Percentiles rank a stretch among this genome's conserved stretches.
Conservation (phyloP, 2,113 vertebrate species). For the Motacilla alba region DNA sequence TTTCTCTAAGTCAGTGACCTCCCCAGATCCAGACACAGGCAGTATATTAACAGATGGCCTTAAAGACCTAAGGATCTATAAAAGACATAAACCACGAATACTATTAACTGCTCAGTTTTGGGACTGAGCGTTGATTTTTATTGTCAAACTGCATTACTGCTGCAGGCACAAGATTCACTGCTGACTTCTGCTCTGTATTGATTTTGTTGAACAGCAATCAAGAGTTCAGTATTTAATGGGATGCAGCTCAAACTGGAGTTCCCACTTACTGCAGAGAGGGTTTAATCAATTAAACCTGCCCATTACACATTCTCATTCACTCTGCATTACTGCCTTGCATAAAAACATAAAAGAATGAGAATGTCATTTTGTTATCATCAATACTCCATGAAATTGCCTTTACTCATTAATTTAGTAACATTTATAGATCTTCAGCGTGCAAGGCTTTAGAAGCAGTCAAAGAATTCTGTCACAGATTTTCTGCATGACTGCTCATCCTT, state of each 20-base stretch:
- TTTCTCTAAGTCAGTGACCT: neutral
- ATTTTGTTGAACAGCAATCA: conserved; percentile 1
- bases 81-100: neutral
- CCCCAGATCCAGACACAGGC: neutral
- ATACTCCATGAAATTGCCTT: neutral
- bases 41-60: neutral
- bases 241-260: neutral
- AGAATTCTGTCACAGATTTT: neutral
- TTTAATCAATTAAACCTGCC: neutral
- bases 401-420: neutral
- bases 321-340: neutral
- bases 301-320: neutral
- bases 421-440: neutral
- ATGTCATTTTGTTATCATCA: neutral
- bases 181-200: neutral
- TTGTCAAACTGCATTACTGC: neutral
- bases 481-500: neutral
- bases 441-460: neutral
- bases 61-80: neutral
- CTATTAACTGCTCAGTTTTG: neutral
- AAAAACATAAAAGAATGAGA: neutral
- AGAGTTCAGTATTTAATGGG: neutral
- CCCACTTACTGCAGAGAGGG: neutral
- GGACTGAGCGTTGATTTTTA: neutral
- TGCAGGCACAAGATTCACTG: neutral